Percentiles rank a stretch among this genome's conserved stretches.
Evolutionary conservation across 2,113 vertebrate genomes (phyloP).

Genomic region (Micronisus gabar): DNA sequence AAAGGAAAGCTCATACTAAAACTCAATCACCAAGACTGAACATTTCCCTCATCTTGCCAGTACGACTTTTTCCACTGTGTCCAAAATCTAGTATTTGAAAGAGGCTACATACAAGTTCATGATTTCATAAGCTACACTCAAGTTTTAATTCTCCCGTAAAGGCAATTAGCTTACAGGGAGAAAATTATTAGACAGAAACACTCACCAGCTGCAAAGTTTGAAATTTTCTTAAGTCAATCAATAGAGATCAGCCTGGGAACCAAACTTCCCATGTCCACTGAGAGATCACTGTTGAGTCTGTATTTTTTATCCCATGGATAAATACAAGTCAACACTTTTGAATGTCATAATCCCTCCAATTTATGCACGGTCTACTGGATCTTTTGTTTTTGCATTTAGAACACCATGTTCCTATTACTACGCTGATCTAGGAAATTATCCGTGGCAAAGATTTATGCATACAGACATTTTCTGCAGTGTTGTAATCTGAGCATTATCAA

Average conservation of each 20-base stretch:
- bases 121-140: not conserved
- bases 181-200: not conserved
- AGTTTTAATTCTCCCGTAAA: not conserved
- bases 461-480: not conserved
- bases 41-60: not conserved
- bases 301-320: conserved; percentile 31
- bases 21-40: not conserved
- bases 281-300: conserved; percentile 41
- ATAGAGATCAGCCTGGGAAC: conserved; percentile 11
- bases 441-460: not conserved
- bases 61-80: not conserved
- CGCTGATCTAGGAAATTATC: conserved; percentile 9
- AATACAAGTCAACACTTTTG: conserved; percentile 23
- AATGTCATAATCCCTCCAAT: conserved; percentile 11
- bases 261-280: not conserved
- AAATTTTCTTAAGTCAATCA: conserved; percentile 15
- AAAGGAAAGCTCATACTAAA: not conserved
- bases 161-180: not conserved
- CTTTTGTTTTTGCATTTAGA: conserved; percentile 26
- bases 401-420: not conserved
- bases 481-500: conserved; percentile 2
- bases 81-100: not conserved
- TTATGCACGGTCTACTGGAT: conserved; percentile 8
- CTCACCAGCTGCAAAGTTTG: not conserved
- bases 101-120: not conserved